phyloP scores from a whole-genome alignment of 2,113 vertebrate genomes.

The Fulmarus glacialis region DNA sequence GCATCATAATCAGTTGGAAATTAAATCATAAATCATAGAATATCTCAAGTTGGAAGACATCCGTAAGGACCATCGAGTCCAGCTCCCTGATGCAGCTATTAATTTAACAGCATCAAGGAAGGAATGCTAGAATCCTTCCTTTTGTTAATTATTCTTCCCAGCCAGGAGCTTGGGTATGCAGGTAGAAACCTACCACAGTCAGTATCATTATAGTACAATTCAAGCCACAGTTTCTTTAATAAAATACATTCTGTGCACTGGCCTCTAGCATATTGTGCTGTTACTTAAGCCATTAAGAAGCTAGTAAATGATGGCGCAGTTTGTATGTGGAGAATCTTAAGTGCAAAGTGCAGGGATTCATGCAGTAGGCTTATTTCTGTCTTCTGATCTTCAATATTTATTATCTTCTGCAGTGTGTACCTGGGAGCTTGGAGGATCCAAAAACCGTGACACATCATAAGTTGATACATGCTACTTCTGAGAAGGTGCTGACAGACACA shows the following conservation, averaged over 20 bases:
- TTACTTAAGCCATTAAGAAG: not conserved
- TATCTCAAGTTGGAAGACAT: not conserved
- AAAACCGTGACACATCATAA: slow-evolving; percentile 94
- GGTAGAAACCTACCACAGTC: not conserved
- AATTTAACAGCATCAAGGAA: not conserved
- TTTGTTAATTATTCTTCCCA: not conserved
- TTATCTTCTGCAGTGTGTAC: slow-evolving; percentile 78
- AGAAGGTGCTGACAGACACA: slow-evolving; percentile 89
- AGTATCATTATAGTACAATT: not conserved
- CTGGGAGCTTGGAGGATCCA: slow-evolving; percentile 92
- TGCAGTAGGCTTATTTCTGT: not conserved
- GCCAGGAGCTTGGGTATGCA: not conserved
- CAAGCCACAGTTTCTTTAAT: not conserved
- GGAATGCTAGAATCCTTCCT: not conserved
- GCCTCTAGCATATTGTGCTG: not conserved
- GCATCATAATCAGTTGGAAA: not conserved
- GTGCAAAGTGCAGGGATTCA: not conserved
- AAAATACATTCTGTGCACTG: not conserved
- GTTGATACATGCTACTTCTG: slow-evolving; percentile 90
- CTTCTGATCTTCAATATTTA: not conserved
- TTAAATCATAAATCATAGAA: not conserved
- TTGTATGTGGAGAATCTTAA: not conserved
- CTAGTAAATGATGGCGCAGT: not conserved
- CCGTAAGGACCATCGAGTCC: not conserved
- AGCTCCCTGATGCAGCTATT: not conserved